These are phyloP conservation scores for Oedothorax gibbosus DNA, from an alignment of 1,140 invertebrate genomes.

Conservation along the genomic window DNA sequence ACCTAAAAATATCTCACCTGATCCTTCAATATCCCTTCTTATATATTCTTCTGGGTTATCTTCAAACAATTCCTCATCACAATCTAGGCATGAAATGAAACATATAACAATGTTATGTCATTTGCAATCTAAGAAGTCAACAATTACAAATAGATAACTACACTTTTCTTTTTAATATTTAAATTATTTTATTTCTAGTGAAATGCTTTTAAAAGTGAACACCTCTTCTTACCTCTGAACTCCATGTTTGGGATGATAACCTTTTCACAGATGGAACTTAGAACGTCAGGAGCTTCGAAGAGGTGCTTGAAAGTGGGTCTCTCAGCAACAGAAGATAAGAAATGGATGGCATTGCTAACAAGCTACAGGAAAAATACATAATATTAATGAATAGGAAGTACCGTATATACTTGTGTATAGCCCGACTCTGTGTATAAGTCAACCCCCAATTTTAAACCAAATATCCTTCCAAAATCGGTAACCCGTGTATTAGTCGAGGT, in stretches of 20 bases:
- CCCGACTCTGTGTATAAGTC: too few relatives aligned
- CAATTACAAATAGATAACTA: background rate
- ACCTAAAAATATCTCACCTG: conserved; percentile 68
- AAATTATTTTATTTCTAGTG: too few relatives aligned
- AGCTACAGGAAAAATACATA: conserved; percentile 71
- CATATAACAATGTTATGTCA: background rate
- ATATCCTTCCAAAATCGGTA: too few relatives aligned
- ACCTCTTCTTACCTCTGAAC: conserved; percentile 79
- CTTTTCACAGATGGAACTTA: conserved; percentile 95
- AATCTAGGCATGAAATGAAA: conserved; percentile 72
- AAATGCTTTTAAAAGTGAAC: too few relatives aligned
- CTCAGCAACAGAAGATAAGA: conserved; percentile 93
- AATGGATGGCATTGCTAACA: conserved; percentile 95
- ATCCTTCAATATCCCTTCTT: conserved; percentile 95
- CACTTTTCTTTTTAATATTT: too few relatives aligned
- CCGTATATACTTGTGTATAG: background rate
- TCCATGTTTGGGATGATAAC: conserved; percentile 98
- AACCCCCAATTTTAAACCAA: too few relatives aligned
- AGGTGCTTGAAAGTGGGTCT: conserved; percentile 86
- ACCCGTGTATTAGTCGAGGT: too few relatives aligned
- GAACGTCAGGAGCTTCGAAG: conserved; percentile 87
- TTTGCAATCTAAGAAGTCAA: background rate
- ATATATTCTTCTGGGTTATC: conserved; percentile 99
- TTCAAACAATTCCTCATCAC: conserved; percentile 96
- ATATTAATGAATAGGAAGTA: too few relatives aligned